phyloP scores from a whole-genome alignment of 2,888 invertebrate species.

The Idaea straminata region DNA sequence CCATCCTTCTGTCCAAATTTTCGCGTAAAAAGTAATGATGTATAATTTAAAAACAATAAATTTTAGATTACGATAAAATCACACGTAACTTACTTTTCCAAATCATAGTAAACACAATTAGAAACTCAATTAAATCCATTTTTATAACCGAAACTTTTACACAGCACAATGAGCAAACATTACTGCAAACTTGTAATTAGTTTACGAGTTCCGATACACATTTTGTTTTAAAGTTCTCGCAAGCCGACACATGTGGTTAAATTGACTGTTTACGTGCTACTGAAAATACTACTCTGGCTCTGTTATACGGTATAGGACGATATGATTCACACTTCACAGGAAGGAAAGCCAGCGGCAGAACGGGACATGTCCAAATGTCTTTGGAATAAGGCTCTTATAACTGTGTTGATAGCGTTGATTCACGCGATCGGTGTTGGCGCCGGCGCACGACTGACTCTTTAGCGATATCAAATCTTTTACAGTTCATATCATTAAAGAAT shows the following conservation, averaged over 20 bases:
- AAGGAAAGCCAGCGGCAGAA: constrained; percentile 62
- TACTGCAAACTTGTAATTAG: constrained; percentile 12
- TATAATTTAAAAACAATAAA: neutral
- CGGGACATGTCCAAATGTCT: constrained; percentile 65
- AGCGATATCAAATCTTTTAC: constrained; percentile 30
- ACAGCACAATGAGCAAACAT: constrained; percentile 5
- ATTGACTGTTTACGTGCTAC: constrained; percentile 50
- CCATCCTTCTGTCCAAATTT: too few species aligned
- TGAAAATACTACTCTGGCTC: constrained; percentile 48
- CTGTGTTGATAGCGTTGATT: constrained; percentile 49
- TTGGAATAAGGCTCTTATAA: constrained; percentile 49
- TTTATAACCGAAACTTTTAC: constrained; percentile 34
- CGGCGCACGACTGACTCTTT: constrained; percentile 62
- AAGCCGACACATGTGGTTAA: constrained; percentile 45
- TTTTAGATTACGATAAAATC: neutral
- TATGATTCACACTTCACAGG: constrained; percentile 77
- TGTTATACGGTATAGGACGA: constrained; percentile 9
- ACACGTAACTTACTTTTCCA: constrained; percentile 57
- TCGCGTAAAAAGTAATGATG: neutral
- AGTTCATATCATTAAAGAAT: constrained; percentile 17
- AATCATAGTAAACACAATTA: constrained; percentile 56
- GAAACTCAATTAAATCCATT: constrained; percentile 56
- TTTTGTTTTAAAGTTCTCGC: constrained; percentile 23
- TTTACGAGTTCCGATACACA: constrained; percentile 6
- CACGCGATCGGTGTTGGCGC: constrained; percentile 68